phyloP scores from a whole-genome alignment of 2,888 invertebrate species.

The Agrotis exclamationis region DNA sequence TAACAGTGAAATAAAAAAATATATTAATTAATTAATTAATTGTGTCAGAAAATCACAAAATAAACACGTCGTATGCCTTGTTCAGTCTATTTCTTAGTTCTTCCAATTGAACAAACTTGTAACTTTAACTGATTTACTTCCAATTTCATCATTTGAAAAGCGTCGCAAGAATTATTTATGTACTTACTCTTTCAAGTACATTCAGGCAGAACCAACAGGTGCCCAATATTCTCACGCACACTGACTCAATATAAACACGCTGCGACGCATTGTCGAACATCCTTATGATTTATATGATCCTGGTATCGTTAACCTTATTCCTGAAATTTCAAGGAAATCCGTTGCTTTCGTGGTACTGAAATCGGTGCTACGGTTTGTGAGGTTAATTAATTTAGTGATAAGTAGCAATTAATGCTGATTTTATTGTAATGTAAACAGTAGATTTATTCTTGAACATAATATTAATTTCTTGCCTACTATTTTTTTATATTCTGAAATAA shows the following conservation, averaged over 20 bases:
- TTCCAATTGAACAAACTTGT: neutral
- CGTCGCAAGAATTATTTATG: conserved; percentile 23
- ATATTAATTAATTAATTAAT: too few species aligned
- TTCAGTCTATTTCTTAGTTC: neutral
- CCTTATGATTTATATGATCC: conserved; percentile 74
- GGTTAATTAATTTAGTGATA: neutral
- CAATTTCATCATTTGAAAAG: conserved; percentile 22
- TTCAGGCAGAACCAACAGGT: conserved; percentile 67
- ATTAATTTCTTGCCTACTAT: too few species aligned
- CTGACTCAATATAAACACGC: conserved; percentile 53
- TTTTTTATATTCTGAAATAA: too few species aligned
- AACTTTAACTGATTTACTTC: conserved; percentile 8
- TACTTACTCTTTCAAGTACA: conserved; percentile 47
- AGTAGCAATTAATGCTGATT: neutral
- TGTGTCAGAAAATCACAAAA: neutral
- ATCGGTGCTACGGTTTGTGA: neutral
- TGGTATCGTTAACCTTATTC: conserved; percentile 90
- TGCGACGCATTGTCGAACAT: conserved; percentile 48
- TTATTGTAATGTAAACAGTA: neutral
- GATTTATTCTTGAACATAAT: too few species aligned
- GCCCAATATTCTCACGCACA: conserved; percentile 69
- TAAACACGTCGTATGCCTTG: neutral
- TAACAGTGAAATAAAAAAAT: too few species aligned
- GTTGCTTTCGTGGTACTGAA: conserved; percentile 53
- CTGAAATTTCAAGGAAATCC: conserved; percentile 88